A percentile compares a stretch with the other conserved stretches of the same genome.
Conservation (phyloP, 2,797 vertebrate species). For the Acrocephalus scirpaceus region DNA sequence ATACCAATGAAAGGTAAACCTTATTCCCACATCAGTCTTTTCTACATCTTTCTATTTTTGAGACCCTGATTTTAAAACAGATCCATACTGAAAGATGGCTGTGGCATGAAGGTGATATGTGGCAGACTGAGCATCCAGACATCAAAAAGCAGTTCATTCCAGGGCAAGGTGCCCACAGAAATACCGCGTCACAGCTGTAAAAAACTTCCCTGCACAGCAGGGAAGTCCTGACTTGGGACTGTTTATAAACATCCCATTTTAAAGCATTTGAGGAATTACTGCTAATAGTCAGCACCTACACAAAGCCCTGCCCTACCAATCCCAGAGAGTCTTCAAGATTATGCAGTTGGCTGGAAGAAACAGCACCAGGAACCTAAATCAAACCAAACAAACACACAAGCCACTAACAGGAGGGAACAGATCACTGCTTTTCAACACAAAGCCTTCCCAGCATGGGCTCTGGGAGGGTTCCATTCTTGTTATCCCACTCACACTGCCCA, state of each 20-base stretch:
- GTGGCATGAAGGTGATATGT: rapidly evolving
- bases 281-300: neutral
- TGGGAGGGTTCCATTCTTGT: neutral
- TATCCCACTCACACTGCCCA: neutral
- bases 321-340: neutral
- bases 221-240: neutral
- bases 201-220: neutral
- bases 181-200: neutral
- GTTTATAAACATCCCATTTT: neutral
- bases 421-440: neutral
- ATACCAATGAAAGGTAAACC: neutral
- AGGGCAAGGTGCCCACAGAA: rapidly evolving
- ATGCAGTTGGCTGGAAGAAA: neutral
- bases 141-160: neutral
- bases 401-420: rapidly evolving
- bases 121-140: neutral
- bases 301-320: neutral
- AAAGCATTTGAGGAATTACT: neutral
- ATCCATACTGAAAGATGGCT: neutral
- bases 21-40: neutral
- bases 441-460: rapidly evolving
- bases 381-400: neutral
- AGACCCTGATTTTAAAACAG: neutral
- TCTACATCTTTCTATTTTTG: neutral
- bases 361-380: neutral